Base-by-base conservation (phyloP, 2,113 vertebrate species). In the Synchiropus splendidus region DNA sequence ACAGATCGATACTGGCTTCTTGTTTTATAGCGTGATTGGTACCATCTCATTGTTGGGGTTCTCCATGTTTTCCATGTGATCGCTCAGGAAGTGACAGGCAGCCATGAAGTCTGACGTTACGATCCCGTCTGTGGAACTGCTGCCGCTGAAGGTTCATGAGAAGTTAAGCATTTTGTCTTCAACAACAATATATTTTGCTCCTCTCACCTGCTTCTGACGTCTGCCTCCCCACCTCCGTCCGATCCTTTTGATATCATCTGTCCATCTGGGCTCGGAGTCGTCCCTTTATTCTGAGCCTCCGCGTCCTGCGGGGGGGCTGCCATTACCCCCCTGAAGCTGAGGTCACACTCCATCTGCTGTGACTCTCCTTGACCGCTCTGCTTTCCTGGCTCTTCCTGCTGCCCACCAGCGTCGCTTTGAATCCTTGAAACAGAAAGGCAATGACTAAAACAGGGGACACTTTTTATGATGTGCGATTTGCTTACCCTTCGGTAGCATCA, bases 1-100 rank as follows among this genome's bases (percentile, higher is more conserved):
- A 27, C 4, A 8, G 21, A 27, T 27, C 8, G n/a, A n/a, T 27
- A 5, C 21, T 27, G 4, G 21, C 4, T 27, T 27, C 4, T 27
- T 27, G n/a, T n/a, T 8, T 27, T 27, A 27, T 17, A 16, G 15
- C 11, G 27, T 12, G 8, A 18, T 9, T 10, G 14, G 6, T 86
- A 98, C 95, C 90, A 88, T 82, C 53, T 85, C 83, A 2, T 84
- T 65, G 63, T 85, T 72, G 15, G 87, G 83, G 51, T 85, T 84
- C 14, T 81, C 77, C 54, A 87, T 74, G 71, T 92, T 89, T 18
- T 86, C 78, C 75, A 93, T 86, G 70, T 88, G 87, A 48, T 87
- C 76, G 48, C 80, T 87, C 56, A 97, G 67, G 17, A 87, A 82
- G 61, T 61, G 83, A 76, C 92, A 97, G 17, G 78, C 85, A 0